These are phyloP conservation scores for Takifugu flavidus DNA, from an alignment of 2,113 vertebrate species.

Conservation along the genomic window DNA sequence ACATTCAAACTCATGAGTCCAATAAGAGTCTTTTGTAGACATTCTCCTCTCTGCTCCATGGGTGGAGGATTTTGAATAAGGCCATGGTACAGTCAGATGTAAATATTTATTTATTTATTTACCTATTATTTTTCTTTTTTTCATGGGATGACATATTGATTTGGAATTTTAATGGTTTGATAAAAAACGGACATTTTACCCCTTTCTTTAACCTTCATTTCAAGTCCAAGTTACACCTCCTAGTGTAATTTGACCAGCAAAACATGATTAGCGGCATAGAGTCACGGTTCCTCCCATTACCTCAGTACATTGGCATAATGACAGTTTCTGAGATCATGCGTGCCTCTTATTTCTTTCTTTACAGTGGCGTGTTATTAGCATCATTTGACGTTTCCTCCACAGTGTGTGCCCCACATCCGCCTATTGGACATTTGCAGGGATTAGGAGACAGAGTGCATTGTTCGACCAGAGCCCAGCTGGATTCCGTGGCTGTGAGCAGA, in stretches of 20 bases:
- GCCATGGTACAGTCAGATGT: too few relatives aligned
- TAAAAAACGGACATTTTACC: too few relatives aligned
- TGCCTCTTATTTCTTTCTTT: constrained; percentile 51
- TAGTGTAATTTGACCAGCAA: constrained; percentile 3
- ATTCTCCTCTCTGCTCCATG: too few relatives aligned
- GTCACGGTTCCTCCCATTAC: constrained; percentile 47
- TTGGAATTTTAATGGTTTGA: too few relatives aligned
- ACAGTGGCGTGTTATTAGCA: constrained; percentile 67
- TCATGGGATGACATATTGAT: neutral
- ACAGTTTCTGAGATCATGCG: constrained; percentile 55
- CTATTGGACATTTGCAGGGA: constrained; percentile 19
- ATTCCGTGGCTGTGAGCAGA: constrained; percentile 28
- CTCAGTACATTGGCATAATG: constrained; percentile 34
- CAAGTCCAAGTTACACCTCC: constrained; percentile 5
- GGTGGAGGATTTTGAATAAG: too few relatives aligned
- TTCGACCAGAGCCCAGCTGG: constrained; percentile 49
- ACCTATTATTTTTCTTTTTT: neutral
- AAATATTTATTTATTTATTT: neutral
- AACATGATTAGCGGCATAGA: constrained; percentile 22
- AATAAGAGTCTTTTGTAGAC: too few relatives aligned
- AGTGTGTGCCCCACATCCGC: neutral
- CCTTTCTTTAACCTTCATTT: constrained; percentile 9
- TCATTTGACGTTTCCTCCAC: constrained; percentile 56
- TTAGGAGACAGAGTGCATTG: constrained; percentile 58
- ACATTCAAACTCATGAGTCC: too few relatives aligned